phyloP scores from a whole-genome alignment of 2,888 invertebrate species.

The Cantharis flavilabris region DNA sequence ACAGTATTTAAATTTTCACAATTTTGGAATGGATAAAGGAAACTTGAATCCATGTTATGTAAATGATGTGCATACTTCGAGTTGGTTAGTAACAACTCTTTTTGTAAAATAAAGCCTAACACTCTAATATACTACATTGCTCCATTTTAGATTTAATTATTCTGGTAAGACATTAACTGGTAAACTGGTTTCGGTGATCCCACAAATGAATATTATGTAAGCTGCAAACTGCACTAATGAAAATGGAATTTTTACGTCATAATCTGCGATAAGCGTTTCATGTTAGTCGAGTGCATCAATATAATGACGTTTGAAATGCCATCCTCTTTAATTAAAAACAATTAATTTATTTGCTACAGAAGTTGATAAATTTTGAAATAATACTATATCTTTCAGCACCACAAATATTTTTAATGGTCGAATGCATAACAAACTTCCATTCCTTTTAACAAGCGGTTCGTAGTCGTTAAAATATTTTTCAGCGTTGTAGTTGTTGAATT shows the following conservation, averaged over 20 bases:
- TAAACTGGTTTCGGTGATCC: not conserved
- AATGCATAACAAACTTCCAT: not conserved
- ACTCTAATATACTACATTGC: not conserved
- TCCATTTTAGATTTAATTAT: not conserved
- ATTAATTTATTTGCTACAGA: not conserved
- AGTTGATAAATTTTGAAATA: not conserved
- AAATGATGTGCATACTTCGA: not conserved
- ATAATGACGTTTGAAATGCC: not conserved
- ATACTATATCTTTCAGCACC: not conserved
- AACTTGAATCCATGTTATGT: not conserved
- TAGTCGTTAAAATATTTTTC: not conserved
- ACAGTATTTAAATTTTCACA: not conserved
- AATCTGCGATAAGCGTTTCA: not conserved
- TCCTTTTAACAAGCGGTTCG: not conserved
- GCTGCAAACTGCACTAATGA: not conserved
- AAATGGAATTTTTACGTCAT: not conserved
- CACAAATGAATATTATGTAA: not conserved
- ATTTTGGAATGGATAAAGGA: not conserved
- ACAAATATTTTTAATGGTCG: not conserved
- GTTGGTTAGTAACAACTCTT: not conserved
- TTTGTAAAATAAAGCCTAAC: not conserved
- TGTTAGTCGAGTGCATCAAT: not conserved
- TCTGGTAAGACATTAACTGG: not conserved
- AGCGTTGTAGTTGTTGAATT: not conserved
- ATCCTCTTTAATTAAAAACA: not conserved